A percentile compares a stretch with the other conserved stretches of the same genome.
Evolutionary conservation across 2,113 vertebrate species (phyloP).

Genomic region (Hyperopisus bebe): DNA sequence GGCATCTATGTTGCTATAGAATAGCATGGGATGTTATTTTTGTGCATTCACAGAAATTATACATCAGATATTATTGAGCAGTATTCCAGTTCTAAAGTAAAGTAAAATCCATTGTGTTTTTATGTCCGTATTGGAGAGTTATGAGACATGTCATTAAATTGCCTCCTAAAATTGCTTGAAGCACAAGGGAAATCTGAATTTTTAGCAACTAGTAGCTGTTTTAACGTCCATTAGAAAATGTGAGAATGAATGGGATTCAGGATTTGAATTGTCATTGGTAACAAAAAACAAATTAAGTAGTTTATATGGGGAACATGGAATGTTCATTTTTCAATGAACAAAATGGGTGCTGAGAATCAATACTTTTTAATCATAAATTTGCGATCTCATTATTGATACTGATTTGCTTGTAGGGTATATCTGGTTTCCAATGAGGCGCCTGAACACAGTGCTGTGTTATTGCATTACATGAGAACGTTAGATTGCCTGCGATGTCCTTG

Average conservation of each 20-base stretch:
- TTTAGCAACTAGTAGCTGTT: background rate
- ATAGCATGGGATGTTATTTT: background rate
- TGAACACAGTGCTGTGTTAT: background rate
- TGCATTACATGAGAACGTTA: background rate
- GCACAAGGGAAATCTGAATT: background rate
- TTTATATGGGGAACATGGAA: background rate
- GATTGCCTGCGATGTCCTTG: slow-evolving; percentile 24
- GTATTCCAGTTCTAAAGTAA: background rate
- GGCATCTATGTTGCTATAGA: background rate
- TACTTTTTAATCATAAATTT: slow-evolving; percentile 54
- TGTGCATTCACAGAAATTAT: background rate
- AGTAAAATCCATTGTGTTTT: background rate
- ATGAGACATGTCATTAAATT: background rate
- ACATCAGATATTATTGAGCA: background rate
- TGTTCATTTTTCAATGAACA: slow-evolving; percentile 27
- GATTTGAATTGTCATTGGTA: background rate
- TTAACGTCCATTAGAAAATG: background rate
- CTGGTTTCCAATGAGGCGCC: background rate
- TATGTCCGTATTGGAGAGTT: background rate
- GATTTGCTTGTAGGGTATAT: slow-evolving; percentile 36
- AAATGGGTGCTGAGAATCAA: slow-evolving; percentile 42
- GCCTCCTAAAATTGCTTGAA: background rate
- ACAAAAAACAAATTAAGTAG: background rate
- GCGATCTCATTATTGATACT: slow-evolving; percentile 47
- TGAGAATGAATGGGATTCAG: background rate